These are phyloP conservation scores for Canis aureus DNA, from an alignment of 2,113 vertebrate genomes.

Conservation along the genomic window DNA sequence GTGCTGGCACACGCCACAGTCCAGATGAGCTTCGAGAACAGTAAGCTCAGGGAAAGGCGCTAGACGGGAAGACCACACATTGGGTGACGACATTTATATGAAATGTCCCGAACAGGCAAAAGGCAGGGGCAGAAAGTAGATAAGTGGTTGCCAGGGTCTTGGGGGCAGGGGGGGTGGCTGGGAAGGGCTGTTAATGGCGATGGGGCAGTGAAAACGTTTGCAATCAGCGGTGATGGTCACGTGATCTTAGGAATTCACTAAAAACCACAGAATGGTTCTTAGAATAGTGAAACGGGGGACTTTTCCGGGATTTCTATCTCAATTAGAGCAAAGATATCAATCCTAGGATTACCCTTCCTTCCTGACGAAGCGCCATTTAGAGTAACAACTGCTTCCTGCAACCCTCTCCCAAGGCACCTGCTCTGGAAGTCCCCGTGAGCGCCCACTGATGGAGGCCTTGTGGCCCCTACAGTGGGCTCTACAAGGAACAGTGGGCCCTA, in stretches of 20 bases:
- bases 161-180: not conserved
- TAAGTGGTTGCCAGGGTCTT: not conserved
- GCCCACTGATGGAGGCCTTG: fast-evolving
- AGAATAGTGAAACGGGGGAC: not conserved
- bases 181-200: not conserved
- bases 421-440: fast-evolving
- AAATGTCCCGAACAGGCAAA: fast-evolving
- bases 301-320: not conserved
- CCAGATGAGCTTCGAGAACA: fast-evolving
- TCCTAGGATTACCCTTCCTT: not conserved
- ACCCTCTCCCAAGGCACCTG: no score
- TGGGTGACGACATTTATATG: fast-evolving
- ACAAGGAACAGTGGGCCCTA: not conserved
- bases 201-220: no score
- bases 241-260: not conserved
- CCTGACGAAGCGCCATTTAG: fast-evolving
- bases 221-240: not conserved
- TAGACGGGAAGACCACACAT: fast-evolving
- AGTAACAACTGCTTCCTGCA: fast-evolving
- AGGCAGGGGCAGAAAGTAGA: not conserved
- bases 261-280: not conserved
- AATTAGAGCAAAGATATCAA: not conserved
- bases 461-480: fast-evolving
- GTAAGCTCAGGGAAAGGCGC: not conserved
- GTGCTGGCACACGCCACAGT: fast-evolving